These are phyloP conservation scores for Glaucidium brasilianum DNA, from an alignment of 2,113 vertebrate species.

Conservation along the genomic window DNA sequence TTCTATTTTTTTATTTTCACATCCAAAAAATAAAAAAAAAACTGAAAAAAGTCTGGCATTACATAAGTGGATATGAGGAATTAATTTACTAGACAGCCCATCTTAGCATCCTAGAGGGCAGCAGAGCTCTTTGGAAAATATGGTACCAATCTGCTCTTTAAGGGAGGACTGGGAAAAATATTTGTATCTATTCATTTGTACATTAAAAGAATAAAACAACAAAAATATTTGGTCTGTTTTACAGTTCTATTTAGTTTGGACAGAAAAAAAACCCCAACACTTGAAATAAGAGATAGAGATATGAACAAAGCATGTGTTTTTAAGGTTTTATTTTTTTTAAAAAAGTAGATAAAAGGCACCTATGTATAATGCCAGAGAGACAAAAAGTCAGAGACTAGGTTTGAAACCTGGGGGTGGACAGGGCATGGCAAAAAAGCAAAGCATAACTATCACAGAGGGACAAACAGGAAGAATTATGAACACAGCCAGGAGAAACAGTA, in stretches of 20 bases:
- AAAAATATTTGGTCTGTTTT: background rate
- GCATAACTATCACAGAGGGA: background rate
- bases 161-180: no score
- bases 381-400: background rate
- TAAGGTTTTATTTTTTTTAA: background rate
- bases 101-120: background rate
- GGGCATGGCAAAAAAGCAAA: background rate
- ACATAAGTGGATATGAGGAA: fast-evolving
- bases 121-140: background rate
- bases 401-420: background rate
- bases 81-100: background rate
- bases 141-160: fast-evolving
- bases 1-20: background rate
- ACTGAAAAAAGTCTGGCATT: background rate
- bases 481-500: background rate
- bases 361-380: background rate
- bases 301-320: background rate
- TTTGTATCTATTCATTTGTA: background rate
- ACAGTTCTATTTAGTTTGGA: background rate
- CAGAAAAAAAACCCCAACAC: background rate
- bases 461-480: background rate
- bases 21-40: background rate
- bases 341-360: no score
- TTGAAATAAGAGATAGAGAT: background rate
- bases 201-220: background rate